phyloP scores from a whole-genome alignment of 2,888 invertebrate genomes.

The Tenodera sinensis region DNA sequence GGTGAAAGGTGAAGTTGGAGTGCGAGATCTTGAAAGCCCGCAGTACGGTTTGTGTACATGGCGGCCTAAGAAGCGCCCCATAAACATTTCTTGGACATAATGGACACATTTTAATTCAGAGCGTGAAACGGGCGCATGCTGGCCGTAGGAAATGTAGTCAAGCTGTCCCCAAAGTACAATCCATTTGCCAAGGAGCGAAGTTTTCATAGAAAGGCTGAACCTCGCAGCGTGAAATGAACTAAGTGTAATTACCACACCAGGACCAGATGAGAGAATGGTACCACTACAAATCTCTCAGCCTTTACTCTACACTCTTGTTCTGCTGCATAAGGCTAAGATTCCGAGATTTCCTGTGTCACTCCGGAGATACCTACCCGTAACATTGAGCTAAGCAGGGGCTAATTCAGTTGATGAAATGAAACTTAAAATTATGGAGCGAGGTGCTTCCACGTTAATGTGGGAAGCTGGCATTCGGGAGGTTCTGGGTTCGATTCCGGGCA shows the following conservation, averaged over 20 bases:
- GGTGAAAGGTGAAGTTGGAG: no score
- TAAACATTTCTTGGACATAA: not conserved
- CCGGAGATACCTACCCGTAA: no score
- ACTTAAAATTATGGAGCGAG: no score
- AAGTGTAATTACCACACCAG: not conserved
- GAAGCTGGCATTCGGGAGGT: no score
- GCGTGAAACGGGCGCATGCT: not conserved
- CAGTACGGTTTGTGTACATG: not conserved
- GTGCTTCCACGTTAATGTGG: no score
- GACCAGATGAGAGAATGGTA: not conserved
- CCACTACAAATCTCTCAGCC: not conserved
- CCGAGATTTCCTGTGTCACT: no score
- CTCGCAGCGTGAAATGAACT: not conserved
- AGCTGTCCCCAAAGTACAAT: not conserved
- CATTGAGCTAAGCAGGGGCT: no score
- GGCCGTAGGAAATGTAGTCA: not conserved
- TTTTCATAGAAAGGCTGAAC: not conserved
- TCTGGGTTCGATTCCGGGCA: no score
- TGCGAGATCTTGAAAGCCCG: not conserved
- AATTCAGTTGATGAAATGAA: no score
- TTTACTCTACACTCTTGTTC: not conserved
- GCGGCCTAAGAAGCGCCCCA: not conserved
- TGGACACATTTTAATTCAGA: not conserved
- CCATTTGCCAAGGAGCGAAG: not conserved
- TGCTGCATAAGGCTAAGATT: not conserved